phyloP scores from a whole-genome alignment of 2,888 invertebrate species.

The Drosophila birchii region DNA sequence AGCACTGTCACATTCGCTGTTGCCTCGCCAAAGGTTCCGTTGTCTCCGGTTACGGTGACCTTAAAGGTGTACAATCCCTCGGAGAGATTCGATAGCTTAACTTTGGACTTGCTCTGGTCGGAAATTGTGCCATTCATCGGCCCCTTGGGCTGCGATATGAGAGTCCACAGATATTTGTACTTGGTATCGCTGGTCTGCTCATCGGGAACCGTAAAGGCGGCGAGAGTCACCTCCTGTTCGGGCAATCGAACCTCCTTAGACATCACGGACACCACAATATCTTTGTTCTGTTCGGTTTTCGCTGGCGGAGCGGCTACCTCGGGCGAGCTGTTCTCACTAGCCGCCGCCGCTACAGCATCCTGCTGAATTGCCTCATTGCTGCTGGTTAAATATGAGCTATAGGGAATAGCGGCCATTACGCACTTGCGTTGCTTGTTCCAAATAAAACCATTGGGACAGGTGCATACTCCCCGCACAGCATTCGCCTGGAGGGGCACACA shows the following conservation, averaged over 20 bases:
- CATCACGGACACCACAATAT: constrained; percentile 90
- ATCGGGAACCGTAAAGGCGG: constrained; percentile 92
- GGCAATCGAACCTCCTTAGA: constrained; percentile 93
- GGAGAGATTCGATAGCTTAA: constrained; percentile 92
- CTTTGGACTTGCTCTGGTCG: constrained; percentile 92
- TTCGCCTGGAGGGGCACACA: constrained; percentile 87
- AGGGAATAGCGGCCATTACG: constrained; percentile 78
- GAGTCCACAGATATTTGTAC: constrained; percentile 95
- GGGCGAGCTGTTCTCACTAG: constrained; percentile 26
- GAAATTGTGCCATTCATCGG: constrained; percentile 91
- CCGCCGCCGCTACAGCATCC: constrained; percentile 21
- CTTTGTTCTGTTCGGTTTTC: constrained; percentile 86
- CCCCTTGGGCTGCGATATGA: constrained; percentile 93
- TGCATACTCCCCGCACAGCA: constrained; percentile 89
- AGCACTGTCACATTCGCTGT: constrained; percentile 95
- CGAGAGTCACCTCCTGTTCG: constrained; percentile 92
- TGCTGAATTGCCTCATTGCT: constrained; percentile 42
- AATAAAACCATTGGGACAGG: constrained; percentile 88
- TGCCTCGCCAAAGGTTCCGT: constrained; percentile 91
- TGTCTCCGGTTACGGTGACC: constrained; percentile 90
- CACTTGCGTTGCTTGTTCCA: constrained; percentile 85
- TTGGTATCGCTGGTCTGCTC: constrained; percentile 89
- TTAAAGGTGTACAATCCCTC: constrained; percentile 96
- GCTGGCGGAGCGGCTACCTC: constrained; percentile 54
- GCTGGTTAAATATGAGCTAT: constrained; percentile 59